phyloP scores from a whole-genome alignment of 2,797 vertebrate species.

The Bradypodion pumilum region DNA sequence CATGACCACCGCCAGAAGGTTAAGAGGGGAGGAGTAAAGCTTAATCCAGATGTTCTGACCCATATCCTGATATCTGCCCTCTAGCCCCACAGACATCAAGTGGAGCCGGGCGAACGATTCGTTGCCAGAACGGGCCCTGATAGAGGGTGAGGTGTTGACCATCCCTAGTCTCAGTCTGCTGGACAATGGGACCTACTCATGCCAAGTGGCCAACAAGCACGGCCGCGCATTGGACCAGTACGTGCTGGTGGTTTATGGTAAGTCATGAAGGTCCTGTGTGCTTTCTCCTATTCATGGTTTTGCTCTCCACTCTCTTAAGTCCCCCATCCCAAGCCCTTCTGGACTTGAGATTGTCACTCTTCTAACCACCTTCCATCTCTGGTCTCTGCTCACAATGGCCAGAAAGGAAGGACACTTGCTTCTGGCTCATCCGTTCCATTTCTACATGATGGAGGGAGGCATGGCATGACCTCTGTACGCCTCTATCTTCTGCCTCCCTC shows the following conservation, averaged over 20 bases:
- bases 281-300: background rate
- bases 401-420: background rate
- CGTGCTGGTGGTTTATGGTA: constrained; percentile 89
- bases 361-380: rapidly evolving
- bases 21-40: background rate
- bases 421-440: background rate
- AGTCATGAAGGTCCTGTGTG: constrained; percentile 53
- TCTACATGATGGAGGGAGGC: background rate
- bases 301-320: no score
- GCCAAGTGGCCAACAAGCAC: constrained; percentile 88
- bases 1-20: background rate
- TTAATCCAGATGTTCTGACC: background rate
- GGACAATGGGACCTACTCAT: constrained; percentile 90
- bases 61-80: background rate
- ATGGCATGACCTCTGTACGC: background rate
- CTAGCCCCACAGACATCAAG: constrained; percentile 79
- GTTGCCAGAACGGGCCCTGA: constrained; percentile 86
- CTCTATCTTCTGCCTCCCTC: background rate
- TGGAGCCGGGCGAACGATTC: constrained; percentile 91
- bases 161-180: constrained; percentile 86
- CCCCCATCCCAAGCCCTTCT: background rate
- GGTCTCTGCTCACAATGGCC: background rate
- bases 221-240: constrained; percentile 90
- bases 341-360: background rate
- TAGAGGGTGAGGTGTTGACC: constrained; percentile 82